phyloP scores from a whole-genome alignment of 2,113 vertebrate genomes.

The Silurus asotus region DNA sequence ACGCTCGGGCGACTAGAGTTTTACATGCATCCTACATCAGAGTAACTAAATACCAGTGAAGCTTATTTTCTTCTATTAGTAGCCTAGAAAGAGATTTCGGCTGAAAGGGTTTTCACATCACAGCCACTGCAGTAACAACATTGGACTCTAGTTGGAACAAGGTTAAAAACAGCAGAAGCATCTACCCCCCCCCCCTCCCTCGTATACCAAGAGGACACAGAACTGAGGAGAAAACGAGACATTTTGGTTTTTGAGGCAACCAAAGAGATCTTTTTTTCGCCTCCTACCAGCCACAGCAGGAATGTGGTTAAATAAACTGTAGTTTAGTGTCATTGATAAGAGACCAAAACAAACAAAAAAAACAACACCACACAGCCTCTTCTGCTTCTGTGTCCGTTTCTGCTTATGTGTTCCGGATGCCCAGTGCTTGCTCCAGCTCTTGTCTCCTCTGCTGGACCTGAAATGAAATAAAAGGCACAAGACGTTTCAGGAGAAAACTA shows the following conservation, averaged over 20 bases:
- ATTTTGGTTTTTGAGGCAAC: constrained; percentile 7
- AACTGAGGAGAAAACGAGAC: not conserved
- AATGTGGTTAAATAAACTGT: constrained; percentile 43
- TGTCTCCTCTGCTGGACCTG: constrained; percentile 97
- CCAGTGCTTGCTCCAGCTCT: constrained; percentile 96
- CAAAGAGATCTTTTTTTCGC: constrained; percentile 17
- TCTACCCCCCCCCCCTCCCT: not conserved
- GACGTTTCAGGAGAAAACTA: not conserved
- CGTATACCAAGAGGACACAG: not conserved
- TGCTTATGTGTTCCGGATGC: constrained; percentile 90
- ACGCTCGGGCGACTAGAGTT: not conserved
- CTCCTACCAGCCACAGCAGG: constrained; percentile 36
- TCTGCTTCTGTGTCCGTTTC: not conserved
- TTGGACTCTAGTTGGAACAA: not conserved
- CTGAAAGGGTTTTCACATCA: not conserved
- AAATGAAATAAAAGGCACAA: constrained; percentile 30
- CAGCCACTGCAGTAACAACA: constrained; percentile 15
- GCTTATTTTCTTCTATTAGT: not conserved
- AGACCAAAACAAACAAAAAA: not conserved
- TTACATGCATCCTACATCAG: constrained; percentile 14
- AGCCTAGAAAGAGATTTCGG: not conserved
- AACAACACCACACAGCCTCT: not conserved
- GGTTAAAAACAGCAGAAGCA: not conserved
- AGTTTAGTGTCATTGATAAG: constrained; percentile 41
- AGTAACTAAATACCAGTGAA: constrained; percentile 19